These are phyloP conservation scores for Asobara japonica DNA, from an alignment of 1,140 invertebrate species.

Conservation along the genomic window DNA sequence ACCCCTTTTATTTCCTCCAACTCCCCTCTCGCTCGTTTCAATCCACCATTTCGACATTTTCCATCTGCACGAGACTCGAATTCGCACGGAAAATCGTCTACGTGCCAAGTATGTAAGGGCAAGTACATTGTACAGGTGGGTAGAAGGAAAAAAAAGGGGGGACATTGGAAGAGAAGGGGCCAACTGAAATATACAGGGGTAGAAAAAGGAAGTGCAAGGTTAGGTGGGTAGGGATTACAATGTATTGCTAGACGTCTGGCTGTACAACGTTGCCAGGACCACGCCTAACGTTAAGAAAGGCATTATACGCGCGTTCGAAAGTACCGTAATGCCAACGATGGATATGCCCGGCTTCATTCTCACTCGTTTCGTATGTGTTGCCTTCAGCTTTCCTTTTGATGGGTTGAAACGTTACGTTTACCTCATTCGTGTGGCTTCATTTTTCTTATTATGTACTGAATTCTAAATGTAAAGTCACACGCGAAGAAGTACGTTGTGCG, in stretches of 20 bases:
- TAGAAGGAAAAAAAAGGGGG: not conserved
- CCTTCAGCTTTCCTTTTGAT: conserved; percentile 53
- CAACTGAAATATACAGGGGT: not conserved
- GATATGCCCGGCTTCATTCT: conserved; percentile 41
- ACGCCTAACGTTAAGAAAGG: conserved; percentile 43
- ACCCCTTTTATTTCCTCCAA: not conserved
- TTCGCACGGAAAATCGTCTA: conserved; percentile 8
- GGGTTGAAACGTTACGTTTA: conserved; percentile 43
- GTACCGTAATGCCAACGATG: conserved; percentile 46
- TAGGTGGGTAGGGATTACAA: not conserved
- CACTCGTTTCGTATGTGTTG: conserved; percentile 36
- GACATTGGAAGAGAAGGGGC: not conserved
- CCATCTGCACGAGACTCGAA: conserved; percentile 10
- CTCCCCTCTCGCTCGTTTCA: not conserved
- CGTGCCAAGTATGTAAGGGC: conserved; percentile 8
- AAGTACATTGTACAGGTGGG: not conserved
- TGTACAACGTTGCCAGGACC: conserved; percentile 43
- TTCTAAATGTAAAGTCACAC: not conserved
- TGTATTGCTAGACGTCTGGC: conserved; percentile 39
- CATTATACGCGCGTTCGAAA: conserved; percentile 42
- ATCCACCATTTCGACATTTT: conserved; percentile 17
- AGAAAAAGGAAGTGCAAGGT: not conserved
- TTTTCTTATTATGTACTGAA: conserved; percentile 5
- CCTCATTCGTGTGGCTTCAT: conserved; percentile 12
- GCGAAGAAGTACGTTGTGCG: not conserved